Conservation (phyloP, 2,113 vertebrate genomes). For the Copsychus sechellarum region DNA sequence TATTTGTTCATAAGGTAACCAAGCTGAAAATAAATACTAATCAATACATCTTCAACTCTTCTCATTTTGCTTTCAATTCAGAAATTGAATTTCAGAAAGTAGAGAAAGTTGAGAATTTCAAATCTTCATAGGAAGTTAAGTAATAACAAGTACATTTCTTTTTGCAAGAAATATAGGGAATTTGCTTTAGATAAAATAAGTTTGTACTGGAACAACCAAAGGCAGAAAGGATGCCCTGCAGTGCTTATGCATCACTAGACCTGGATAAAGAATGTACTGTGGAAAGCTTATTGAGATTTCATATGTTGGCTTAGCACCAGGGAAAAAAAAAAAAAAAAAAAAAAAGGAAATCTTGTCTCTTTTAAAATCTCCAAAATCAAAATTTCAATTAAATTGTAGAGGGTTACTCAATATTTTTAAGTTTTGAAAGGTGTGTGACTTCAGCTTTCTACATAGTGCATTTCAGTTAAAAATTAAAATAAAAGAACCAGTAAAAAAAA, state of each 20-base stretch:
- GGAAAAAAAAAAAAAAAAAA: background rate
- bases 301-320: background rate
- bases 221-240: background rate
- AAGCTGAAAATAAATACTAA: background rate
- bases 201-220: background rate
- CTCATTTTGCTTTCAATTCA: background rate
- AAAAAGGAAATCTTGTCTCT: background rate
- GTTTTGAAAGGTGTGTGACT: background rate
- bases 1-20: background rate
- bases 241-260: background rate
- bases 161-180: background rate
- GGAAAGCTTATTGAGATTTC: background rate
- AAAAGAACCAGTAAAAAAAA: accelerated
- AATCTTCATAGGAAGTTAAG: background rate
- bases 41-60: background rate
- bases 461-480: background rate
- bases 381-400: background rate
- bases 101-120: background rate
- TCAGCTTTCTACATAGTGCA: background rate
- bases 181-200: background rate
- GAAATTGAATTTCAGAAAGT: background rate
- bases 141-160: background rate
- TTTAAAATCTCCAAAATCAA: background rate
- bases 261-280: background rate
- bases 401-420: background rate